Percentiles rank a stretch among this genome's conserved stretches.
These are phyloP conservation scores for Tangara arthus DNA, from an alignment of 2,797 vertebrate species.

Conservation along the genomic window DNA sequence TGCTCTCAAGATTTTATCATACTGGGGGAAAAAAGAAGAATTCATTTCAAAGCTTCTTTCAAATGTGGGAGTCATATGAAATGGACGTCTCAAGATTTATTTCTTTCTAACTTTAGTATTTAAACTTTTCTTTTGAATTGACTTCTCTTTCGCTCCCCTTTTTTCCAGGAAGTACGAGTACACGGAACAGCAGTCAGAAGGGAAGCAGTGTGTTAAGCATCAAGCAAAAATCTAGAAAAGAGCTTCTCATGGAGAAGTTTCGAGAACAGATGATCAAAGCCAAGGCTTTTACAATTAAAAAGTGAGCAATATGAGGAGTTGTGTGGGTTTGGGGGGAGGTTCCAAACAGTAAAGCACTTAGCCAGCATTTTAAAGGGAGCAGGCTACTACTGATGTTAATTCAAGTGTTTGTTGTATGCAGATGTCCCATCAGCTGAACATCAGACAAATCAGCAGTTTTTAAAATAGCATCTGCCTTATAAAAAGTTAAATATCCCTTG, in stretches of 20 bases:
- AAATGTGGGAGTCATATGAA: background rate
- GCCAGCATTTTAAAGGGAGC: background rate
- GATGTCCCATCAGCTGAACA: background rate
- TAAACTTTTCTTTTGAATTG: background rate
- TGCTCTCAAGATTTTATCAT: background rate
- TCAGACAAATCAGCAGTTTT: background rate
- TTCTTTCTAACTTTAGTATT: background rate
- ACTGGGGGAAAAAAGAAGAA: background rate
- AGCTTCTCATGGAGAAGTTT: constrained; percentile 90
- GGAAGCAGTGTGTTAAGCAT: constrained; percentile 86
- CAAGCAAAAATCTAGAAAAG: constrained; percentile 87
- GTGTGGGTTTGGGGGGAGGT: background rate
- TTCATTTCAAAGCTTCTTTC: background rate
- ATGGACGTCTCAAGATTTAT: background rate
- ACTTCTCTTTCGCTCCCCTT: background rate
- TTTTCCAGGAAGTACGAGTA: constrained; percentile 87
- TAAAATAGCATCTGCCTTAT: background rate
- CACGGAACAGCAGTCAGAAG: constrained; percentile 88
- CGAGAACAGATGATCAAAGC: constrained; percentile 90
- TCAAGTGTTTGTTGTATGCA: background rate
- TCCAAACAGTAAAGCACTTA: background rate
- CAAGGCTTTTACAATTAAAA: constrained; percentile 86
- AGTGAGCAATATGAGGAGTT: constrained; percentile 73
- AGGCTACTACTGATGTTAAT: background rate
- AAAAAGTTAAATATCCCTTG: background rate